Percentiles rank a stretch among this genome's conserved stretches.
phyloP scores from a whole-genome alignment of 2,888 invertebrate species.

The Pyralis farinalis region DNA sequence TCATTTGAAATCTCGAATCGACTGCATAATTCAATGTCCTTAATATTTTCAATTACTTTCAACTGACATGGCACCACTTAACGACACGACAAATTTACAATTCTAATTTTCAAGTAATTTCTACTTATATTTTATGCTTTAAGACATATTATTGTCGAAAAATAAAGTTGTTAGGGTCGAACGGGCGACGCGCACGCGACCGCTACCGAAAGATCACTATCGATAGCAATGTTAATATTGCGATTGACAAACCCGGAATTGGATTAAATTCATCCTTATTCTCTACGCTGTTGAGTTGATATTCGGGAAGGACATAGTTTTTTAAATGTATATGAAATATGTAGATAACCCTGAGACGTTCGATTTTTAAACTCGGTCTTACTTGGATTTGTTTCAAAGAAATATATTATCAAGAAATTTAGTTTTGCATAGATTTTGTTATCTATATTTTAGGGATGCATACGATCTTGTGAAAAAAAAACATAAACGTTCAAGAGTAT shows the following conservation, averaged over 20 bases:
- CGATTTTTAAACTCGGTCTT: conserved; percentile 41
- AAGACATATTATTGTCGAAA: conserved; percentile 54
- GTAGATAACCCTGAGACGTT: conserved; percentile 36
- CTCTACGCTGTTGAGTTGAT: conserved; percentile 15
- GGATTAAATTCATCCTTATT: conserved; percentile 35
- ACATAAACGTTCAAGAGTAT: too few relatives aligned
- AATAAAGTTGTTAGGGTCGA: conserved; percentile 67
- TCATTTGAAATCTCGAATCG: background rate
- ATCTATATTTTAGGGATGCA: too few relatives aligned
- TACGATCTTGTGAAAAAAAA: too few relatives aligned
- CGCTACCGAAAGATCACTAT: conserved; percentile 55
- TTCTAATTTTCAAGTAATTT: conserved; percentile 57
- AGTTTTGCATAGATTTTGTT: too few relatives aligned
- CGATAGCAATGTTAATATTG: conserved; percentile 48
- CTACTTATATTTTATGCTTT: conserved; percentile 48
- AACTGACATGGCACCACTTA: conserved; percentile 32
- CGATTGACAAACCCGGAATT: conserved; percentile 30
- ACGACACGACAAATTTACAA: conserved; percentile 56
- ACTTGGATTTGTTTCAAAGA: too few relatives aligned
- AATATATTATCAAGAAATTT: too few relatives aligned
- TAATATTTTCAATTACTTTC: conserved; percentile 22
- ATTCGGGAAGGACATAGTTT: background rate
- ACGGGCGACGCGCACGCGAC: conserved; percentile 59
- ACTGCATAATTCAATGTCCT: conserved; percentile 12
- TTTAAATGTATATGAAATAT: conserved; percentile 1